phyloP scores from a whole-genome alignment of 2,888 invertebrate genomes.

The Meteorus colon region DNA sequence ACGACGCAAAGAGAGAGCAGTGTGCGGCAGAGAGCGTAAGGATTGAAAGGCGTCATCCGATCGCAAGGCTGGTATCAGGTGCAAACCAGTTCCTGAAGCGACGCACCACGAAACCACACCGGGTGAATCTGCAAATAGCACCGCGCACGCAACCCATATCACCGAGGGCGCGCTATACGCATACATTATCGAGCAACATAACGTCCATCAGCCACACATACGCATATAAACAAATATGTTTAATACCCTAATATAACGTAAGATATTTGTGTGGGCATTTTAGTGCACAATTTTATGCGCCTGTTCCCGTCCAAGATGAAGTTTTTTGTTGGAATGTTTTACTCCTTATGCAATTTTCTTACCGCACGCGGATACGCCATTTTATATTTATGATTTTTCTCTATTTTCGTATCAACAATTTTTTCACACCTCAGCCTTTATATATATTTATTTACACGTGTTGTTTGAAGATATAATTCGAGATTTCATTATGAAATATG shows the following conservation, averaged over 20 bases:
- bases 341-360: background rate
- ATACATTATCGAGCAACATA: background rate
- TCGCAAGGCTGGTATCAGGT: constrained; percentile 71
- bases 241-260: background rate
- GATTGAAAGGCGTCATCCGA: constrained; percentile 72
- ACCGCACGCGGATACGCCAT: background rate
- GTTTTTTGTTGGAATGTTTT: background rate
- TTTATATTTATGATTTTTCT: constrained; percentile 11
- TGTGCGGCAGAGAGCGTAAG: constrained; percentile 44
- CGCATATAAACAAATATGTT: background rate
- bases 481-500: no score
- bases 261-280: background rate
- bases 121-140: constrained; percentile 61
- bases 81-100: constrained; percentile 68
- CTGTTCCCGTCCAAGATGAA: background rate
- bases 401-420: background rate
- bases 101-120: constrained; percentile 53
- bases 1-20: background rate
- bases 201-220: background rate
- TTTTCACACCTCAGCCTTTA: background rate
- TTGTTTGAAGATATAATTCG: background rate
- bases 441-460: background rate
- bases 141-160: constrained; percentile 56
- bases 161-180: constrained; percentile 12
- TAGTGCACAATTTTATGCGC: constrained; percentile 5